Base-by-base conservation (phyloP, 2,797 vertebrate genomes). In the Lacerta agilis region DNA sequence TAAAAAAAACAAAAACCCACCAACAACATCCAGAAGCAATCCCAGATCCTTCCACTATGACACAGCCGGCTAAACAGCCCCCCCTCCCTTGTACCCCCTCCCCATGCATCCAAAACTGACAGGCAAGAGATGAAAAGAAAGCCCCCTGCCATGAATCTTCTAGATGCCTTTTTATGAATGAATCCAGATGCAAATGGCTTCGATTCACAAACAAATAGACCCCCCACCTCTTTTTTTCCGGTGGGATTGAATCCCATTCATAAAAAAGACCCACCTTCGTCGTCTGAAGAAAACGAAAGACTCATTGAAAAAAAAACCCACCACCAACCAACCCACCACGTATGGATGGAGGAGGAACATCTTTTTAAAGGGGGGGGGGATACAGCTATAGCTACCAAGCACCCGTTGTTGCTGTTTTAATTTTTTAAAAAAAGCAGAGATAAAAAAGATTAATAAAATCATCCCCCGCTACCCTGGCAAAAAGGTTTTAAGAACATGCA, bases 151-250 rank as follows among this genome's bases (percentile, higher is more conserved):
- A 88, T 89, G 83, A 61, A 64, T 83, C 85, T 79, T 87, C 72
- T 83, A 79, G 86, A 76, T 81, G 79, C 49, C 85, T 87, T 93
- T 94, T 94, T 94, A 93, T 93, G 90, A 94, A 94, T 93, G 92
- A 89, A 91, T 78, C 87, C 88, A 86, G 85, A 92, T 92, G 91
- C 87, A 88, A 92, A 93, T 90, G 72, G 91, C 86, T 41, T 87
- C 79, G 91, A 94, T 94, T 92, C 92, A 93, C 89, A 91, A 92
- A 92, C 86, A 89, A 92, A 89, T 88, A 92, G 81, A 84, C 84
- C 73, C 49, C 66, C 80, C 85, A 79, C 87, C 69, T 61, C 58
- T 27, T 72, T 83, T 64, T 75, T 79, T 43, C 73, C n/a, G 81
- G 89, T 83, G 81, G 67, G 67, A 87, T 83, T 10, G 85, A 66